phyloP scores from a whole-genome alignment of 2,113 vertebrate species.

The Speoplatyrhinus poulsoni region DNA sequence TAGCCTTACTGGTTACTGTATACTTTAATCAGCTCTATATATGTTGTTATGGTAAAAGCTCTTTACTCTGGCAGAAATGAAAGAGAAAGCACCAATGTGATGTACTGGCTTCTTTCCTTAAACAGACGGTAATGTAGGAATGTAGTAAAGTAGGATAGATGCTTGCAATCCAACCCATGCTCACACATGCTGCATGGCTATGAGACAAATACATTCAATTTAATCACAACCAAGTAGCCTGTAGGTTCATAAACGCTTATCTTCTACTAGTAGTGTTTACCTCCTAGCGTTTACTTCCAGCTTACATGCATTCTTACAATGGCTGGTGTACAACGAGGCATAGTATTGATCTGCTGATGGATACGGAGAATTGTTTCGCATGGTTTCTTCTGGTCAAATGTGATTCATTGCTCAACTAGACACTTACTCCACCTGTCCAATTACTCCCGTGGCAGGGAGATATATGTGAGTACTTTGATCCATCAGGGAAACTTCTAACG shows the following conservation, averaged over 20 bases:
- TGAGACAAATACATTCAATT: no score
- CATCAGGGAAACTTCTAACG: background rate
- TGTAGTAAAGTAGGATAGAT: conserved; percentile 34
- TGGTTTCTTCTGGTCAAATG: conserved; percentile 36
- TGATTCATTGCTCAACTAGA: conserved; percentile 36
- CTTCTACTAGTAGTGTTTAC: no score
- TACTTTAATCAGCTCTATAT: background rate
- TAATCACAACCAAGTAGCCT: no score
- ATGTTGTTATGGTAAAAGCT: conserved; percentile 11
- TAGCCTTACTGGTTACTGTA: no score
- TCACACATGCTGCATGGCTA: no score
- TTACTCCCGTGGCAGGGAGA: background rate
- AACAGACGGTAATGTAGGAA: conserved; percentile 54
- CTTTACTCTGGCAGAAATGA: background rate
- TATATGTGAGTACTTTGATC: background rate
- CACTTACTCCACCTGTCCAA: conserved; percentile 12
- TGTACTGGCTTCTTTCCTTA: conserved; percentile 9
- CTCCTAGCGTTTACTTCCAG: no score
- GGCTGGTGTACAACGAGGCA: conserved; percentile 17
- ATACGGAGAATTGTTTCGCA: conserved; percentile 47
- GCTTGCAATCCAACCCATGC: background rate
- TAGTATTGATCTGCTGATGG: conserved; percentile 27
- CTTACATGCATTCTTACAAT: no score
- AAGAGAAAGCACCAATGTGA: conserved; percentile 14
- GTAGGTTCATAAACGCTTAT: no score